phyloP scores from a whole-genome alignment of 2,888 invertebrate species.

The Chouioia cunea region DNA sequence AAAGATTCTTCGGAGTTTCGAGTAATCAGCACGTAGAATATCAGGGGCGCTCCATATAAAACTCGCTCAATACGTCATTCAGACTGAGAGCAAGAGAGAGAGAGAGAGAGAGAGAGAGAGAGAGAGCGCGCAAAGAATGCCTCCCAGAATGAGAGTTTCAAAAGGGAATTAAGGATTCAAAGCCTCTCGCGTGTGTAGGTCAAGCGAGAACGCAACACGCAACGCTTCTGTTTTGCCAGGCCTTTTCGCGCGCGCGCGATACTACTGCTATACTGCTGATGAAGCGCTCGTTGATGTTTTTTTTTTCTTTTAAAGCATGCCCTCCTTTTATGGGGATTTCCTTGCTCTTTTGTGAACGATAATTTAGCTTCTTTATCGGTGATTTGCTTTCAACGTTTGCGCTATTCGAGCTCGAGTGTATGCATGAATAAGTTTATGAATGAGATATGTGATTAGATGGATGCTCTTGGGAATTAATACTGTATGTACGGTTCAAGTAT shows the following conservation, averaged over 20 bases:
- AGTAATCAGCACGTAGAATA: too few species aligned
- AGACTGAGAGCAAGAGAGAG: constrained; percentile 67
- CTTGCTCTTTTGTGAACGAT: not conserved
- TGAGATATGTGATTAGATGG: too few species aligned
- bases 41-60: constrained; percentile 61
- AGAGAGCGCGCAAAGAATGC: constrained; percentile 66
- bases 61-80: constrained; percentile 69
- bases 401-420: too few species aligned
- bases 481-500: too few species aligned
- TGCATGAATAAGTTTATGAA: too few species aligned
- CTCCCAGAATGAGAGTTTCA: constrained; percentile 68
- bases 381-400: not conserved
- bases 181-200: constrained; percentile 63
- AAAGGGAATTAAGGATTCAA: constrained; percentile 69
- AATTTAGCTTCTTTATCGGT: not conserved
- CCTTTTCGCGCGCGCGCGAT: not conserved
- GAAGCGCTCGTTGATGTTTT: constrained; percentile 27
- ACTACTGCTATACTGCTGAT: constrained; percentile 20
- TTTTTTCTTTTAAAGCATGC: too few species aligned
- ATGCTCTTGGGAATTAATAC: too few species aligned
- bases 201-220: constrained; percentile 53
- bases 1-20: too few species aligned
- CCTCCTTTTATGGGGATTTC: not conserved
- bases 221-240: not conserved
- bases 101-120: constrained; percentile 67